Conservation (phyloP, 2,113 vertebrate species). For the Mirza zaza region DNA sequence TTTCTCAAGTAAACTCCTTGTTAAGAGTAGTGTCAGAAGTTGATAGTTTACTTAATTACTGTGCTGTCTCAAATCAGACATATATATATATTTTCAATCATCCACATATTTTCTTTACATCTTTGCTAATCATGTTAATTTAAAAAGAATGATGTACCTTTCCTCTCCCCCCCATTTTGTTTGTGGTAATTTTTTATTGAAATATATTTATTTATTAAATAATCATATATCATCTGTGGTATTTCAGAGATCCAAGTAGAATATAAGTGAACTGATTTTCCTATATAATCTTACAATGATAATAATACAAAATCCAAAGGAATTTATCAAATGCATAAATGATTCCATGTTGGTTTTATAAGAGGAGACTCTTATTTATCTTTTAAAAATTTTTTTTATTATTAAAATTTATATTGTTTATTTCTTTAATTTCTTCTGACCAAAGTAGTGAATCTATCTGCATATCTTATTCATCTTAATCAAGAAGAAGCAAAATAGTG, state of each 20-base stretch:
- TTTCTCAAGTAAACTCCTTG: too few species aligned
- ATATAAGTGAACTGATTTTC: neutral
- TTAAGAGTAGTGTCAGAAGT: neutral
- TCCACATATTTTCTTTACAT: neutral
- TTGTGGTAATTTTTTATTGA: neutral
- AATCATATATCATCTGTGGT: neutral
- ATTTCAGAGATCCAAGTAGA: neutral
- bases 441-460: too few species aligned
- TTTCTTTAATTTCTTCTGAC: too few species aligned
- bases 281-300: neutral
- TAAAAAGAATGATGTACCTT: neutral
- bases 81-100: neutral
- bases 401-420: too few species aligned
- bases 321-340: too few species aligned
- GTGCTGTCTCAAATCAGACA: neutral
- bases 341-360: too few species aligned
- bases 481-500: too few species aligned
- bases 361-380: too few species aligned
- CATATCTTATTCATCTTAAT: too few species aligned
- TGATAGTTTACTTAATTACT: neutral
- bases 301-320: too few species aligned
- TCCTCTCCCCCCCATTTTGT: too few species aligned
- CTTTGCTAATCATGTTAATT: neutral
- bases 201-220: neutral
- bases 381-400: too few species aligned